These are phyloP conservation scores for Vireo altiloquus DNA, from an alignment of 2,113 vertebrate genomes.

Conservation along the genomic window DNA sequence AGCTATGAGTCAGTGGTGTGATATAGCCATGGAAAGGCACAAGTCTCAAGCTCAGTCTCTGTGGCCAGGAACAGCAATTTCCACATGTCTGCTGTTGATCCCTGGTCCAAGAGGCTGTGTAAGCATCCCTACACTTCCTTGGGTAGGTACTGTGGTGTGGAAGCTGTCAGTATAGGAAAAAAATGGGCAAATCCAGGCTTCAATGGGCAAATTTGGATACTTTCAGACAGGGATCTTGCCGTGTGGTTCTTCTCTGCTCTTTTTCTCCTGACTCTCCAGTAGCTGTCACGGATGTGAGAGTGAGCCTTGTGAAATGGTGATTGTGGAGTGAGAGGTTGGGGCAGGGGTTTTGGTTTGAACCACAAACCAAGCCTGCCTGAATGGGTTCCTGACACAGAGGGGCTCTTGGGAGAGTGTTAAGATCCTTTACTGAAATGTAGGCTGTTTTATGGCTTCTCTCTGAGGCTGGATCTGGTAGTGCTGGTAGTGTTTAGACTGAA, in stretches of 20 bases:
- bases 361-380: background rate
- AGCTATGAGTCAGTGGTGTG: fast-evolving
- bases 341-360: background rate
- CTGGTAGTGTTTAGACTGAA: background rate
- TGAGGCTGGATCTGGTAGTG: background rate
- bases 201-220: background rate
- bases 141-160: fast-evolving
- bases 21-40: background rate
- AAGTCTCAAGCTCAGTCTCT: background rate
- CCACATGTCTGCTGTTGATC: fast-evolving
- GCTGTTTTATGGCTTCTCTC: background rate
- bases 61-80: background rate
- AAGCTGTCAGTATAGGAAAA: background rate
- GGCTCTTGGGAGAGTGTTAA: background rate
- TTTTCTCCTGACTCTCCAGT: background rate
- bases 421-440: background rate
- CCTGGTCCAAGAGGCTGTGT: background rate
- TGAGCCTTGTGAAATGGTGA: fast-evolving
- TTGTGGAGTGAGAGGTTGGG: background rate
- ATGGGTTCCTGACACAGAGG: background rate
- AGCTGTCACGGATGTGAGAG: background rate
- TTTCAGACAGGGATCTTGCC: background rate
- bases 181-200: background rate
- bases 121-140: background rate
- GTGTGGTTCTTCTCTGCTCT: background rate